Evolutionary conservation across 2,113 vertebrate species (phyloP).

Genomic region (Cisticola juncidis): DNA sequence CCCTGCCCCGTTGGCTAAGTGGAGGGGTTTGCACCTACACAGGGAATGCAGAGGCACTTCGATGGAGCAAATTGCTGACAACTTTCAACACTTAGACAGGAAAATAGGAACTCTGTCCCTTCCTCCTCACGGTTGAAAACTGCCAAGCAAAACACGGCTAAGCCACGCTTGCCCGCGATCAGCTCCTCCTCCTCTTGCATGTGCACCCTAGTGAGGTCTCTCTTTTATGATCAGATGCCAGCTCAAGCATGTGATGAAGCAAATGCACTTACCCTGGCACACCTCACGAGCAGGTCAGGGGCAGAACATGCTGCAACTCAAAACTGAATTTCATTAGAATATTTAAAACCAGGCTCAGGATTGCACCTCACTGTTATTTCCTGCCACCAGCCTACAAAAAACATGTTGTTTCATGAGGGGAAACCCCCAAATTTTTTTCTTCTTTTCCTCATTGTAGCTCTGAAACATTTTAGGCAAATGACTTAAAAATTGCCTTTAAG

Average conservation of each 20-base stretch:
- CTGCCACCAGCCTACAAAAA: neutral
- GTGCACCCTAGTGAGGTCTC: neutral
- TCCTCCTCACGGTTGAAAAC: neutral
- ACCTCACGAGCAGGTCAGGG: neutral
- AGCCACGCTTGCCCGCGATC: neutral
- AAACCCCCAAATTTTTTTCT: neutral
- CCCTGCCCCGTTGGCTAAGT: neutral
- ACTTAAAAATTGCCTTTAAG: neutral
- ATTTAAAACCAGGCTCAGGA: neutral
- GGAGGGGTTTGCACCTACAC: neutral
- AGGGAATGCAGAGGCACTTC: neutral
- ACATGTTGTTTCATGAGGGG: neutral
- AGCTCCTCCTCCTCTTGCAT: neutral
- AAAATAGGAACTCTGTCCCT: neutral
- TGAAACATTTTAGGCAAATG: neutral
- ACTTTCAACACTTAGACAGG: neutral
- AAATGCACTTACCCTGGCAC: neutral
- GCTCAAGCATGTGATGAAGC: neutral
- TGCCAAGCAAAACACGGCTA: neutral
- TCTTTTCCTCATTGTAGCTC: neutral
- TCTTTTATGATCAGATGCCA: neutral
- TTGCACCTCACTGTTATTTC: neutral
- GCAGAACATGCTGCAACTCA: neutral
- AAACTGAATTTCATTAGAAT: neutral
- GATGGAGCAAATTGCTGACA: neutral